Evolutionary conservation across 2,113 vertebrate species (phyloP).

Genomic region (Silurus glanis): DNA sequence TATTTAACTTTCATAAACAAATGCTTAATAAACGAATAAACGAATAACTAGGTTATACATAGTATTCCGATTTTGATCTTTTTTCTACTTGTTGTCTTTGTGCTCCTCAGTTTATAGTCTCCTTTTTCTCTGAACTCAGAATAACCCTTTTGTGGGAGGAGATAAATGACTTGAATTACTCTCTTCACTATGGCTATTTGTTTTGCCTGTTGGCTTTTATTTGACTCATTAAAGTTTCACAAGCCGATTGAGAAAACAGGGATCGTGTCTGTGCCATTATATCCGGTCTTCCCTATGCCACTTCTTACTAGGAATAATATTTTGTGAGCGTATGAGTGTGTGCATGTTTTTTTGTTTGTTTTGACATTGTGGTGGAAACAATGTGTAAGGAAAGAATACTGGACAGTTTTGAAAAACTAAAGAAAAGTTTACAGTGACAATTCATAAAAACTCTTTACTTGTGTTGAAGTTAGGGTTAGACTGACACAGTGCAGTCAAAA

Average conservation of each 20-base stretch:
- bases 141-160: conserved; percentile 46
- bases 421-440: too few relatives aligned
- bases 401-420: neutral
- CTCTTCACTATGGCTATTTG: conserved; percentile 62
- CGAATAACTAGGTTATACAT: neutral
- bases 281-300: conserved; percentile 2
- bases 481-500: neutral
- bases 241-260: conserved; percentile 42
- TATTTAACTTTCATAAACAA: neutral
- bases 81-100: conserved; percentile 44
- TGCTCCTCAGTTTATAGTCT: conserved; percentile 8
- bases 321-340: neutral
- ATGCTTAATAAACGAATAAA: conserved; percentile 1
- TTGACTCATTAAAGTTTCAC: conserved; percentile 63
- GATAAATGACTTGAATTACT: conserved; percentile 62
- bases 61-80: conserved; percentile 49
- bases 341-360: neutral
- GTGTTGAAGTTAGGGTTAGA: neutral
- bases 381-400: neutral
- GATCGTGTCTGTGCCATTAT: conserved; percentile 31
- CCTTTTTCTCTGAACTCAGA: conserved; percentile 52
- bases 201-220: conserved; percentile 57
- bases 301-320: neutral
- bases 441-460: neutral
- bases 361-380: neutral